phyloP scores from a whole-genome alignment of 2,797 vertebrate species.

The Crenuchus spilurus region DNA sequence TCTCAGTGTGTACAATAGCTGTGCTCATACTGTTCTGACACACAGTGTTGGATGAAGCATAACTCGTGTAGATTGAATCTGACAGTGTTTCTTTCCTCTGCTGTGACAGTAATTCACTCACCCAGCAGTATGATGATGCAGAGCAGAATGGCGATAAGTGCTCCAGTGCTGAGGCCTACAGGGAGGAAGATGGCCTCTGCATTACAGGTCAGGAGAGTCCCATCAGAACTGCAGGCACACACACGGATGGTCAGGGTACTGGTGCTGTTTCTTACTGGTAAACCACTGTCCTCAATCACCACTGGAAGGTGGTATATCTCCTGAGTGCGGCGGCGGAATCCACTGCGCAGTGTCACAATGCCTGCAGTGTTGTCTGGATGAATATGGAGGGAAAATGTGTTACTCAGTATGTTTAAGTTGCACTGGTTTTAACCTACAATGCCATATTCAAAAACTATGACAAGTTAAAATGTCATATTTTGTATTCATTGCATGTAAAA shows the following conservation, averaged over 20 bases:
- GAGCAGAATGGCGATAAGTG: constrained; percentile 92
- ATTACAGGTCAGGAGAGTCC: constrained; percentile 91
- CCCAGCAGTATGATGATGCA: constrained; percentile 95
- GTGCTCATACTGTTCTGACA: not conserved
- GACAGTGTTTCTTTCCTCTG: not conserved
- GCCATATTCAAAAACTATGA: too few species aligned
- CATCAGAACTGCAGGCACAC: constrained; percentile 90
- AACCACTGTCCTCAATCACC: constrained; percentile 92
- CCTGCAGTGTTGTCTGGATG: constrained; percentile 93
- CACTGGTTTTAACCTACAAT: too few species aligned
- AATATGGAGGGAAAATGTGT: constrained; percentile 16
- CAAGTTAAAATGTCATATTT: too few species aligned
- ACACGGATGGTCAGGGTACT: constrained; percentile 94
- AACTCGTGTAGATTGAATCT: not conserved
- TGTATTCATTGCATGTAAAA: too few species aligned
- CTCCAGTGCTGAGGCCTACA: constrained; percentile 95
- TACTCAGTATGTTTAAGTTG: too few species aligned
- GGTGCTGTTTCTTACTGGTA: constrained; percentile 93
- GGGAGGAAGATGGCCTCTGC: constrained; percentile 95
- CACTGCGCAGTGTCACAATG: constrained; percentile 86
- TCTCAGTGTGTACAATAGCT: not conserved
- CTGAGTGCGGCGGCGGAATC: constrained; percentile 89
- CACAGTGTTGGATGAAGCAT: not conserved
- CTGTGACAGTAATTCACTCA: constrained; percentile 69
- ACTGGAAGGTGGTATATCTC: constrained; percentile 90